Base-by-base conservation (phyloP, 2,797 vertebrate genomes). In the Lacerta agilis region DNA sequence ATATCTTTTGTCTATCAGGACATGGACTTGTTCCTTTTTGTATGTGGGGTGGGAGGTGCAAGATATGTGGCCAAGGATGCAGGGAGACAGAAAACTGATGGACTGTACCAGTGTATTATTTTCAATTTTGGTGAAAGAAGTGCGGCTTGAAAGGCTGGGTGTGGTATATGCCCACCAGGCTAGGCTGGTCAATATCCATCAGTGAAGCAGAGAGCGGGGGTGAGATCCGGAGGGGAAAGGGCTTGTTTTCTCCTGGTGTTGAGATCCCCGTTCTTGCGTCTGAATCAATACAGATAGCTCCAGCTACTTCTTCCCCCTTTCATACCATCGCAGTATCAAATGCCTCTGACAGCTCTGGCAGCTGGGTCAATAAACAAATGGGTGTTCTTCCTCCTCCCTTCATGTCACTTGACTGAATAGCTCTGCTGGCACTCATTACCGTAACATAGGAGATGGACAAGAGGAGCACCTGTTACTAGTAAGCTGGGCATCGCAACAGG, bases 391-490 rank as follows among this genome's bases (percentile, higher is more conserved):
- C 69, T 85, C 43, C 58, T 81, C 83, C 27, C 75, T 79, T 36
- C 64, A 33, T 88, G 43, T 72, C 66, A 72, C 66, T 89, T 85
- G 69, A 80, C 78, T 75, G 78, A 81, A 76, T 71, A 67, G 69
- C 41, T 73, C 69, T 67, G 75, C 58, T 76, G 83, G 83, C 83
- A n/a, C 71, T 81, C 69, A 58, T 81, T 75, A 66, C 71, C 27
- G 11, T 45, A 85, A 76, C n/a, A 67, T 82, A 85, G 55, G 49
- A 80, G 83, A 89, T 81, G 25, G 64, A 76, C 83, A 85, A 81
- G 83, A 58, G 33, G 71, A 71, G 78, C 88, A 89, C 88, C 83
- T 89, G 88, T 85, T 85, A 55, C 88, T 85, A 81, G 66, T 76
- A 80, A 58, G 27, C 77, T 38, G 77, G 77, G 41, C 78, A 81